phyloP scores from a whole-genome alignment of 2,888 invertebrate species.

The Ptilodon capucinus region DNA sequence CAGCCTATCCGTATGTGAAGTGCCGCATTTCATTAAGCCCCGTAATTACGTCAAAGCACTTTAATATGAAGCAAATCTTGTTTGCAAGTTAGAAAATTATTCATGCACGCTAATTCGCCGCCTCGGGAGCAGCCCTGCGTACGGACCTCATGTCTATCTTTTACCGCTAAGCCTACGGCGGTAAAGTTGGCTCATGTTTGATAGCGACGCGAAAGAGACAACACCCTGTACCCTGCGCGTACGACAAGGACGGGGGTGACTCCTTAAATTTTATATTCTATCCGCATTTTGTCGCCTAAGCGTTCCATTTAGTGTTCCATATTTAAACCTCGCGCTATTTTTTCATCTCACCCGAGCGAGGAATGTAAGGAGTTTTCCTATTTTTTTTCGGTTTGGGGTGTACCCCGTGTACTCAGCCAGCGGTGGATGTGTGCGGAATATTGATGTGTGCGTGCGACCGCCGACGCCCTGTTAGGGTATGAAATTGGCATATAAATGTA shows the following conservation, averaged over 20 bases:
- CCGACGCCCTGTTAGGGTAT: slow-evolving; percentile 78
- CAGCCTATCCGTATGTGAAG: slow-evolving; percentile 21
- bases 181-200: slow-evolving; percentile 71
- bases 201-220: slow-evolving; percentile 61
- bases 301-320: slow-evolving; percentile 83
- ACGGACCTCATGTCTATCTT: slow-evolving; percentile 74
- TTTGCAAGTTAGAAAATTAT: slow-evolving; percentile 60
- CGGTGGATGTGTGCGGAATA: slow-evolving; percentile 72
- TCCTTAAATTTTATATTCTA: slow-evolving; percentile 82
- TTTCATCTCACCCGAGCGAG: slow-evolving; percentile 66
- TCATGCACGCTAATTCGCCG: slow-evolving; percentile 56
- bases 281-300: slow-evolving; percentile 83
- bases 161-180: slow-evolving; percentile 80
- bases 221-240: slow-evolving; percentile 38
- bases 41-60: slow-evolving; percentile 59
- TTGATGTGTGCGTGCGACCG: slow-evolving; percentile 78
- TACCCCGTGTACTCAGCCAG: slow-evolving; percentile 46
- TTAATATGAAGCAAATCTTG: slow-evolving; percentile 52
- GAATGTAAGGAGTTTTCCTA: slow-evolving; percentile 71
- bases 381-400: slow-evolving; percentile 68
- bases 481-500: slow-evolving; percentile 83
- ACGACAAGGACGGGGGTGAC: slow-evolving; percentile 57
- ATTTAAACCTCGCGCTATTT: slow-evolving; percentile 78
- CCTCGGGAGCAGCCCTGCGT: slow-evolving; percentile 64
- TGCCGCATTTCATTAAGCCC: slow-evolving; percentile 45